Evolutionary conservation across 2,113 vertebrate genomes (phyloP), one percentile per base, ranked within the genome.

Genomic region (Halichoerus grypus): DNA sequence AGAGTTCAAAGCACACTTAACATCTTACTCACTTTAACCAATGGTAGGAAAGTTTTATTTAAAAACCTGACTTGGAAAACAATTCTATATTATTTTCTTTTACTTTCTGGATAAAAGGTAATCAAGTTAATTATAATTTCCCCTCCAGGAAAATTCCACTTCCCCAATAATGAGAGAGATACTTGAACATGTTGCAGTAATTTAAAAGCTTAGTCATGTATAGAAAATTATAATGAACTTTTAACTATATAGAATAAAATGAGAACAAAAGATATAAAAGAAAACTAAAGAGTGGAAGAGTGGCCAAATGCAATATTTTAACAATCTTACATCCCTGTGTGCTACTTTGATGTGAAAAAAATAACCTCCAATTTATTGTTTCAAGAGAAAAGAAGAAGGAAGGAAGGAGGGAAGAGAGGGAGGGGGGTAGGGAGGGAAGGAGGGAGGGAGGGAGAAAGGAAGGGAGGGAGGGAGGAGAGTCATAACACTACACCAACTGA

Each of bases 81-180:
- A 74, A 19, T 49, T 85, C 28, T 65, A 8, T 80, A 39, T 61
- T 74, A 39, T 81, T 67, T 65, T n/a, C 26, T 79, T 55, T 79
- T 59, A 63, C 72, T 88, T 49, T 97, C 46, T 80, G 18, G 5
- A 93, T 59, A 89, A 90, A 84, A 90, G 19, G 18, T 51, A 80
- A 81, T 86, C 42, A 28, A 59, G 33, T 13, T 86, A 72, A 86
- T 94, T 53, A 86, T 57, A 86, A 86, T 86, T 93, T 79, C 26
- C 21, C 67, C 69, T 63, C 10, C 53, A 18, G 65, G 69, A 93
- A 91, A 72, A 57, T 80, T 89, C 77, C 36, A 74, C 77, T 93
- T 93, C 14, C 26, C 39, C 26, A 67, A 61, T 80, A 72, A 90
- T 59, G 72, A 81, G 53, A 83, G 26, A 87, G 11, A 42, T 33